Evolutionary conservation across 2,888 invertebrate genomes (phyloP).

Genomic region (Tethea ocularis): DNA sequence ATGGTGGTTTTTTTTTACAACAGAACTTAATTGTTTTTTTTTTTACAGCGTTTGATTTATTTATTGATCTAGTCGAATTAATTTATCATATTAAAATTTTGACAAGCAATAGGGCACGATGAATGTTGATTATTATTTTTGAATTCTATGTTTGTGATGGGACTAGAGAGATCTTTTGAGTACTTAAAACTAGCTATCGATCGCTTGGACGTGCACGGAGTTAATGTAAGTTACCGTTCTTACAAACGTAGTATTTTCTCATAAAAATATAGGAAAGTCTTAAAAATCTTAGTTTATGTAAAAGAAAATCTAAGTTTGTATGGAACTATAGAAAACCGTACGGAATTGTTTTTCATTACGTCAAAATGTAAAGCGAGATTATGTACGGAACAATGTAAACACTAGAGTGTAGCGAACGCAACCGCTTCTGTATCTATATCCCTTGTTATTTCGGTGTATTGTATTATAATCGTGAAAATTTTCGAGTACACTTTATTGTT

Average conservation of each 20-base stretch:
- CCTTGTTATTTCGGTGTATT: conserved; percentile 39
- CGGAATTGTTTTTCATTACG: neutral
- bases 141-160: neutral
- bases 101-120: neutral
- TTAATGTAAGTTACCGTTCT: conserved; percentile 1
- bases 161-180: conserved; percentile 3
- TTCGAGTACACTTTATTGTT: conserved; percentile 40
- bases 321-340: neutral
- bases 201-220: neutral
- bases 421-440: conserved; percentile 37
- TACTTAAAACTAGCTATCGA: neutral
- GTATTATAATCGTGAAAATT: conserved; percentile 41
- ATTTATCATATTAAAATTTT: conserved; percentile 2
- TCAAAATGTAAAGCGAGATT: neutral
- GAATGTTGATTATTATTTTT: conserved; percentile 1
- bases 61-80: neutral
- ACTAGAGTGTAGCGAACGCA: conserved; percentile 9
- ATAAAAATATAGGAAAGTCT: neutral
- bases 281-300: neutral
- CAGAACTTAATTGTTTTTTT: neutral
- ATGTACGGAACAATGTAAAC: conserved; percentile 6
- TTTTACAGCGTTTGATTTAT: neutral
- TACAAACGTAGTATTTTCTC: neutral
- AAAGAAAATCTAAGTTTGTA: conserved; percentile 8
- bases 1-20: neutral